phyloP scores from a whole-genome alignment of 2,888 invertebrate genomes.

The Choristoneura rosaceana region DNA sequence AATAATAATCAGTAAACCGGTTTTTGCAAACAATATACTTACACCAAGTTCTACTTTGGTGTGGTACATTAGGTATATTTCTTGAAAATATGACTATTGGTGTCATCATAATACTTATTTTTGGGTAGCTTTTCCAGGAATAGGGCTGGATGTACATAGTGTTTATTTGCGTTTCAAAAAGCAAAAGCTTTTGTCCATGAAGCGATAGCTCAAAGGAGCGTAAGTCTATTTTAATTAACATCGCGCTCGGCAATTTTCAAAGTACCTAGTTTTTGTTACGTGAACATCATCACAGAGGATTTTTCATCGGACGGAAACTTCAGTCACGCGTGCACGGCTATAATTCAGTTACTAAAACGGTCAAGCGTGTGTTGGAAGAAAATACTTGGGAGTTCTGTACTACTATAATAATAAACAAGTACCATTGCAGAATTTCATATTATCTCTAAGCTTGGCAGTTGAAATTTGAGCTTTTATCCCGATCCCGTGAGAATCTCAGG shows the following conservation, averaged over 20 bases:
- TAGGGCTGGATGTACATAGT: neutral
- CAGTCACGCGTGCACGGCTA: neutral
- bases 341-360: neutral
- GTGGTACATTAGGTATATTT: no score
- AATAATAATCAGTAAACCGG: neutral
- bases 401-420: no score
- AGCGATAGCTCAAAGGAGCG: neutral
- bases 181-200: neutral
- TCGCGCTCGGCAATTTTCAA: neutral
- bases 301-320: neutral
- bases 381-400: no score
- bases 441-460: no score
- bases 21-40: neutral
- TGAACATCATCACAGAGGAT: neutral
- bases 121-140: neutral
- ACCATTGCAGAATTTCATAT: no score
- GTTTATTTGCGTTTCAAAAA: neutral
- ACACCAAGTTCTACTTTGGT: no score
- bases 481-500: no score
- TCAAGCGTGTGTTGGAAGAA: neutral
- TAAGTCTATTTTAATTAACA: conserved; percentile 11
- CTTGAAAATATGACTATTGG: no score
- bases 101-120: neutral
- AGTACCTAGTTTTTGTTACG: neutral
- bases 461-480: no score